A percentile compares a stretch with the other conserved stretches of the same genome.
Conservation (phyloP, 2,888 invertebrate species). For the Bellardia pandia region DNA sequence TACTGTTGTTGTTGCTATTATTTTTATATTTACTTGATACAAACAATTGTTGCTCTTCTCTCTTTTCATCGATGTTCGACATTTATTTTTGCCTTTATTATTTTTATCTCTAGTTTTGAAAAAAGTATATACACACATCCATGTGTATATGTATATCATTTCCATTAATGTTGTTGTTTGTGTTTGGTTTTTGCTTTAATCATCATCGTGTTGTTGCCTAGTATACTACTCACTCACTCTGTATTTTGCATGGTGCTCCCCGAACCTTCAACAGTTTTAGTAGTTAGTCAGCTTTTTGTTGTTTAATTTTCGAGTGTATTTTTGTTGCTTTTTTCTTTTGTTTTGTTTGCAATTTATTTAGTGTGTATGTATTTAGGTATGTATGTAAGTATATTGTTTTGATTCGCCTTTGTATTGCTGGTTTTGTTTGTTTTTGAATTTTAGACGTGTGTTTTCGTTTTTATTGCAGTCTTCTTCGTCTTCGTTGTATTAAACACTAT, state of each 20-base stretch:
- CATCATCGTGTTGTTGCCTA: constrained; percentile 64
- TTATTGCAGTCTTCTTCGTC: constrained; percentile 14
- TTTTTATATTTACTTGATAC: not conserved
- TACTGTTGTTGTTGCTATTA: not conserved
- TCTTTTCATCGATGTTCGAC: constrained; percentile 21
- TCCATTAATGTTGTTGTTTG: constrained; percentile 34
- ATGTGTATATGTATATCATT: not conserved
- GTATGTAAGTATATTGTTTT: constrained; percentile 4
- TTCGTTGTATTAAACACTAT: constrained; percentile 50
- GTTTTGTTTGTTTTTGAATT: constrained; percentile 41
- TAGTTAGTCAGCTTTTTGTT: constrained; percentile 80
- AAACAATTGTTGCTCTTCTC: constrained; percentile 45
- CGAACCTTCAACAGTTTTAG: constrained; percentile 79
- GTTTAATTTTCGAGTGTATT: constrained; percentile 61
- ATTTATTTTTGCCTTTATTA: constrained; percentile 50
- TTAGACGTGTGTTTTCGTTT: constrained; percentile 62
- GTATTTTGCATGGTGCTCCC: constrained; percentile 78
- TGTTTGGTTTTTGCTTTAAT: constrained; percentile 58
- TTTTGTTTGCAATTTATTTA: constrained; percentile 42
- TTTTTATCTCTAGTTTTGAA: not conserved
- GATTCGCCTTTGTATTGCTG: constrained; percentile 35
- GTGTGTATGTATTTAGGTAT: not conserved
- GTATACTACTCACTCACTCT: constrained; percentile 28
- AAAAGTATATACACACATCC: not conserved
- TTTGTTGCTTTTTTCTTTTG: constrained; percentile 12